phyloP scores from a whole-genome alignment of 30 jellyfish, hydroid and myxozoan species.

The Chrysaora quinquecirrha region DNA sequence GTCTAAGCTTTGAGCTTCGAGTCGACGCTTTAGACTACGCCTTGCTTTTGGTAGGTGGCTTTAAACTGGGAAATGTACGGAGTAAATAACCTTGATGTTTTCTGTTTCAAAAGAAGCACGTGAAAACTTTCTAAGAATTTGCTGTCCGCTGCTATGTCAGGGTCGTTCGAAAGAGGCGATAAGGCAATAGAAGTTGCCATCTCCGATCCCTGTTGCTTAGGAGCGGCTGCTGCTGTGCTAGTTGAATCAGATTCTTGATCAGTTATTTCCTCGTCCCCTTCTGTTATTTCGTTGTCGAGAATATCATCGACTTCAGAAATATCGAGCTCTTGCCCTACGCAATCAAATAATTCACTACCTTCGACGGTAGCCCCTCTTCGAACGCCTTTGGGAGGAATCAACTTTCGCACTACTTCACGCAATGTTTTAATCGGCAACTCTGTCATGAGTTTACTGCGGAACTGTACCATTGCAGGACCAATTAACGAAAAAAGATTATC shows the following conservation, averaged over 20 bases:
- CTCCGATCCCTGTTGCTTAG: too few relatives aligned
- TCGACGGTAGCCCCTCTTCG: neutral
- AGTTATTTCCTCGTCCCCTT: neutral
- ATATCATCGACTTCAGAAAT: neutral
- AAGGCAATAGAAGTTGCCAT: too few relatives aligned
- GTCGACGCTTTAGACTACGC: too few relatives aligned
- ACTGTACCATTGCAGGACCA: constrained; percentile 42
- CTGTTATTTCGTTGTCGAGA: neutral
- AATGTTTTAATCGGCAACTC: neutral
- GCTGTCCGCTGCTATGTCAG: neutral
- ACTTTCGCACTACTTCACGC: constrained; percentile 14
- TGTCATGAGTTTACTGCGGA: constrained; percentile 31
- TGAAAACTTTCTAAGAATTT: neutral
- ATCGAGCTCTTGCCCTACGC: neutral
- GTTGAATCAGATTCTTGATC: neutral
- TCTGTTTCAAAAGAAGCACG: neutral
- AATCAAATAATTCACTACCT: neutral
- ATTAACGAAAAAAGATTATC: constrained; percentile 44
- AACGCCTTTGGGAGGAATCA: constrained; percentile 52
- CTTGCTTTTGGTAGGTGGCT: too few relatives aligned
- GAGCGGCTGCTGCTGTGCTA: neutral
- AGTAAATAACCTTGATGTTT: neutral
- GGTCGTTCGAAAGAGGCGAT: neutral
- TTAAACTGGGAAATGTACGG: neutral
- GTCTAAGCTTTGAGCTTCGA: too few relatives aligned